Evolutionary conservation across 2,888 invertebrate genomes (phyloP).

Genomic region (Stramonita haemastoma): DNA sequence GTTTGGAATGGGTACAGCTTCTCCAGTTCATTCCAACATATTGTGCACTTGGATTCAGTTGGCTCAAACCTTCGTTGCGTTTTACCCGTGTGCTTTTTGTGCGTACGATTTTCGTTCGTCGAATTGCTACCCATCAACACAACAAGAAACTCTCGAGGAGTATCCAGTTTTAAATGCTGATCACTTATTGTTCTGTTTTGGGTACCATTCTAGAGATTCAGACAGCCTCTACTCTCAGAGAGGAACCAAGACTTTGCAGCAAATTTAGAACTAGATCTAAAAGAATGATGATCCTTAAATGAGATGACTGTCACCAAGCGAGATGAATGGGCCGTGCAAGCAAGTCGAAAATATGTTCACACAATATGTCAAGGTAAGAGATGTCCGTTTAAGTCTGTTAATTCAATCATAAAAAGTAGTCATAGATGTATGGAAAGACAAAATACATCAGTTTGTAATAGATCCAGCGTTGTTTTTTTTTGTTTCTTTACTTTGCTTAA

Average conservation of each 20-base stretch:
- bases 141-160: too few relatives aligned
- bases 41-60: conserved; percentile 17
- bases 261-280: conserved; percentile 10
- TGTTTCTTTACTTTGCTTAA: neutral
- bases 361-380: conserved; percentile 26
- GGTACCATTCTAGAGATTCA: neutral
- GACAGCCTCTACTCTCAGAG: neutral
- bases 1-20: neutral
- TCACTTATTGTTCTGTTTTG: neutral
- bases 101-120: neutral
- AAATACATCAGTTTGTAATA: too few relatives aligned
- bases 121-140: too few relatives aligned
- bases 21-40: neutral
- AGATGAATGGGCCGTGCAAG: conserved; percentile 29
- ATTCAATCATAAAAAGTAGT: too few relatives aligned
- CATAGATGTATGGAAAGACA: too few relatives aligned
- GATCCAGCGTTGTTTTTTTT: neutral
- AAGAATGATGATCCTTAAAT: conserved; percentile 1
- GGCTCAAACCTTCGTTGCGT: conserved; percentile 5
- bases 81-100: neutral
- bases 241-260: neutral
- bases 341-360: conserved; percentile 29
- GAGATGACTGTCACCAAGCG: conserved; percentile 20
- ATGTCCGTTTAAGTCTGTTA: too few relatives aligned
- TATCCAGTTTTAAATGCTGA: too few relatives aligned